Conservation (phyloP, 2,797 vertebrate genomes). For the Leptoclinus maculatus region DNA sequence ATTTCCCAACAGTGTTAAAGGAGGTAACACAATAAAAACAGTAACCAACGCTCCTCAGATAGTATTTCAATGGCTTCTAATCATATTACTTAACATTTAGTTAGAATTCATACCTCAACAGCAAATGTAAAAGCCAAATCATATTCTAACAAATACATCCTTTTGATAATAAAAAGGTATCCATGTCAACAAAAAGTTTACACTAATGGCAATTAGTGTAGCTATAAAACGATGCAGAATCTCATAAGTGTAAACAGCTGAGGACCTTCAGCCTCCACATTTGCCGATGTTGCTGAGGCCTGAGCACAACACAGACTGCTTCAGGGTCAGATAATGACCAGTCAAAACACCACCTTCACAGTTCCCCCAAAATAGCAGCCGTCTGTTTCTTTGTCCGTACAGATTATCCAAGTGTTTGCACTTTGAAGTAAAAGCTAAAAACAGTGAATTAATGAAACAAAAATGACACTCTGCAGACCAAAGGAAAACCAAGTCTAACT, state of each 20-base stretch:
- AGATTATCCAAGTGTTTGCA: slow-evolving; percentile 27
- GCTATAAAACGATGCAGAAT: slow-evolving; percentile 47
- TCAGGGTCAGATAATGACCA: slow-evolving; percentile 41
- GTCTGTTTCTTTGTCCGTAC: slow-evolving; percentile 25
- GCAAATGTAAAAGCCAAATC: slow-evolving; percentile 45
- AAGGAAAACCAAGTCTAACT: slow-evolving; percentile 26
- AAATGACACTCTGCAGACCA: slow-evolving; percentile 22
- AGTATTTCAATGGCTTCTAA: slow-evolving; percentile 31
- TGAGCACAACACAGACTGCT: slow-evolving; percentile 34
- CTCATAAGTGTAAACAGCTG: slow-evolving; percentile 25
- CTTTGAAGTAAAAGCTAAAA: slow-evolving; percentile 45
- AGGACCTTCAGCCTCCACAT: slow-evolving; percentile 5
- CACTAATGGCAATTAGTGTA: slow-evolving; percentile 32
- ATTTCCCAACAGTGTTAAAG: slow-evolving; percentile 65
- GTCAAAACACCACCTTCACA: slow-evolving; percentile 38
- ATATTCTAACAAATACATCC: slow-evolving; percentile 30
- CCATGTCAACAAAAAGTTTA: slow-evolving; percentile 35
- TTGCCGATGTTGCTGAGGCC: slow-evolving; percentile 24
- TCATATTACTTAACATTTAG: slow-evolving; percentile 53
- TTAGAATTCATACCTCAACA: slow-evolving; percentile 44
- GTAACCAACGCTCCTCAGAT: slow-evolving; percentile 40
- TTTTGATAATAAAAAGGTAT: slow-evolving; percentile 35
- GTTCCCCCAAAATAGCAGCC: slow-evolving; percentile 40
- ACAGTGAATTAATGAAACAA: slow-evolving; percentile 37
- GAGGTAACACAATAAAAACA: slow-evolving; percentile 55